Conservation (phyloP, 2,113 vertebrate species). For the Tylochromis polylepis region DNA sequence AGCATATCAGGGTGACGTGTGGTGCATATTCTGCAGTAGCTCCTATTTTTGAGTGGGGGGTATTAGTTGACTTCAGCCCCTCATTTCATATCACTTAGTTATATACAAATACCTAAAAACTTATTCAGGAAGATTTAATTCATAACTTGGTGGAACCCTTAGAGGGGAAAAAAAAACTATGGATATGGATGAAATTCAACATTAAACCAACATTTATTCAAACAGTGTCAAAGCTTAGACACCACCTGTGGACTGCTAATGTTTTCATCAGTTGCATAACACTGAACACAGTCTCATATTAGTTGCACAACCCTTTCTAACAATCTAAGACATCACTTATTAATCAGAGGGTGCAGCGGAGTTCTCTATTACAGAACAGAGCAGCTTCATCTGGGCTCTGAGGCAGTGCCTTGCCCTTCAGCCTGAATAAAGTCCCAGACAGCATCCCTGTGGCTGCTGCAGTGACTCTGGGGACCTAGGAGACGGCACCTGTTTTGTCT, state of each 20-base stretch:
- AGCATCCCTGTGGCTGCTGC: background rate
- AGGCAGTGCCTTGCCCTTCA: background rate
- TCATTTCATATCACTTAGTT: background rate
- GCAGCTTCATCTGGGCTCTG: background rate
- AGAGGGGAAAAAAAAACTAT: background rate
- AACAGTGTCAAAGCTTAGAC: background rate
- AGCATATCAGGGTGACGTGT: background rate
- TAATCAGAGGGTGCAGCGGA: background rate
- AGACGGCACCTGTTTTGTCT: slow-evolving; percentile 4
- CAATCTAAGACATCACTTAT: background rate
- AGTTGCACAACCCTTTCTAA: background rate
- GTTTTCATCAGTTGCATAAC: background rate
- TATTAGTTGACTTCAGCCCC: background rate
- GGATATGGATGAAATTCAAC: background rate
- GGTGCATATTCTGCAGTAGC: background rate
- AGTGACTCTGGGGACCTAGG: background rate
- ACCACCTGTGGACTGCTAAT: background rate
- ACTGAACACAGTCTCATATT: background rate
- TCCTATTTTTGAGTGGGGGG: background rate
- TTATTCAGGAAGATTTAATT: background rate
- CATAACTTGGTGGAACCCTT: background rate
- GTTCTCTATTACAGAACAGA: background rate
- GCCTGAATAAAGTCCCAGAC: background rate
- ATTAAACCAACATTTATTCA: background rate
- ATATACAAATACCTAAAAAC: background rate